A percentile compares a stretch with the other conserved stretches of the same genome.
phyloP scores from a whole-genome alignment of 2,888 invertebrate species.

The Nephrotoma appendiculata region DNA sequence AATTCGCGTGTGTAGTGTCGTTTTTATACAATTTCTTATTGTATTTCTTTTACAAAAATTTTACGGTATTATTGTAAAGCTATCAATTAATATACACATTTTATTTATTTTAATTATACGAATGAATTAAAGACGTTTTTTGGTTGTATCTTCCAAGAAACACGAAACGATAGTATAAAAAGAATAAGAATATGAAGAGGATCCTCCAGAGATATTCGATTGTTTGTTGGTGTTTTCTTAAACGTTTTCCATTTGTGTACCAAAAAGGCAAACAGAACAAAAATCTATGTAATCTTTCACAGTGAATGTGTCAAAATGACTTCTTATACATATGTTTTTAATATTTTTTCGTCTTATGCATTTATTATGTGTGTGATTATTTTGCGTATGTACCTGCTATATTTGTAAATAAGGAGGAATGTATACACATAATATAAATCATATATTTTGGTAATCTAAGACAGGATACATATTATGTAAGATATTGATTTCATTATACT shows the following conservation, averaged over 20 bases:
- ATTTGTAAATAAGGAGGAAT: no score
- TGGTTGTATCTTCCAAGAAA: neutral
- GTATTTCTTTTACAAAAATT: neutral
- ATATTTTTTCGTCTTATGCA: neutral
- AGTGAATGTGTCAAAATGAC: neutral
- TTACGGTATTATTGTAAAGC: neutral
- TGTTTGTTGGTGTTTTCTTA: neutral
- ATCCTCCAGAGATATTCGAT: neutral
- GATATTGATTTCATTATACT: neutral
- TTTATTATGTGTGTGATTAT: neutral
- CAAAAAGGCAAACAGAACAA: neutral
- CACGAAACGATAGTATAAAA: neutral
- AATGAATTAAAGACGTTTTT: neutral
- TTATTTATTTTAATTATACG: neutral
- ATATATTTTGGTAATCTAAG: neutral
- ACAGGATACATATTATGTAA: neutral
- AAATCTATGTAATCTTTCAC: neutral
- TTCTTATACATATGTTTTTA: neutral
- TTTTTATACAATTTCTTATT: neutral
- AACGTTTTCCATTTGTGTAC: neutral
- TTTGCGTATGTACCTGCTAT: neutral
- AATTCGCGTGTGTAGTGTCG: neutral
- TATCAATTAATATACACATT: neutral
- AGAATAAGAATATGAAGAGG: neutral
- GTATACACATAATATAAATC: neutral